phyloP scores from a whole-genome alignment of 2,888 invertebrate genomes.

The Platycheirus albimanus region DNA sequence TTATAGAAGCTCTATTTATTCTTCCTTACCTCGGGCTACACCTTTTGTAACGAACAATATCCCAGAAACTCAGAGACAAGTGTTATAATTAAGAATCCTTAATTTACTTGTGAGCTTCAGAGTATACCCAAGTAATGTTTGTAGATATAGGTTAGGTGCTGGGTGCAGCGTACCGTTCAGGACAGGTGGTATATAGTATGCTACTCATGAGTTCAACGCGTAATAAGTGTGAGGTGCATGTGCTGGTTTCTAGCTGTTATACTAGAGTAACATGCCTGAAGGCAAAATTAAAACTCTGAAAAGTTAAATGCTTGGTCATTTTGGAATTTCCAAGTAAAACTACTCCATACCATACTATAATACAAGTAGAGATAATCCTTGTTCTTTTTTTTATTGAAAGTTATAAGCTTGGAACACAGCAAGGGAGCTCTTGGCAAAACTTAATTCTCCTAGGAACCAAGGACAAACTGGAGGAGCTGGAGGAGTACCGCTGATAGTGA shows the following conservation, averaged over 20 bases:
- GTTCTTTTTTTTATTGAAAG: constrained; percentile 33
- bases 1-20: neutral
- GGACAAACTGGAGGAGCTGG: constrained; percentile 13
- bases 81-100: constrained; percentile 36
- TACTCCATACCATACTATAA: constrained; percentile 19
- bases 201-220: neutral
- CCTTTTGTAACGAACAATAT: neutral
- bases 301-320: constrained; percentile 69
- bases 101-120: constrained; percentile 6
- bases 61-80: constrained; percentile 26
- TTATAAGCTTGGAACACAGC: constrained; percentile 1
- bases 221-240: neutral
- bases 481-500: constrained; percentile 27
- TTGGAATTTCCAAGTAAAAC: constrained; percentile 28
- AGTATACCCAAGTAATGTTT: constrained; percentile 4
- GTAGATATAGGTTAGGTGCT: too few species aligned
- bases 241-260: neutral
- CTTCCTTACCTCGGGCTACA: neutral
- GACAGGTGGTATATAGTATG: too few species aligned
- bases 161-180: too few species aligned
- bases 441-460: constrained; percentile 2
- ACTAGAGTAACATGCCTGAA: neutral
- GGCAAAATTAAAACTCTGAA: constrained; percentile 53
- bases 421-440: constrained; percentile 24
- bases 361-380: constrained; percentile 11